Evolutionary conservation across 1,140 invertebrate species (phyloP).

Genomic region (Lepidurus apus): DNA sequence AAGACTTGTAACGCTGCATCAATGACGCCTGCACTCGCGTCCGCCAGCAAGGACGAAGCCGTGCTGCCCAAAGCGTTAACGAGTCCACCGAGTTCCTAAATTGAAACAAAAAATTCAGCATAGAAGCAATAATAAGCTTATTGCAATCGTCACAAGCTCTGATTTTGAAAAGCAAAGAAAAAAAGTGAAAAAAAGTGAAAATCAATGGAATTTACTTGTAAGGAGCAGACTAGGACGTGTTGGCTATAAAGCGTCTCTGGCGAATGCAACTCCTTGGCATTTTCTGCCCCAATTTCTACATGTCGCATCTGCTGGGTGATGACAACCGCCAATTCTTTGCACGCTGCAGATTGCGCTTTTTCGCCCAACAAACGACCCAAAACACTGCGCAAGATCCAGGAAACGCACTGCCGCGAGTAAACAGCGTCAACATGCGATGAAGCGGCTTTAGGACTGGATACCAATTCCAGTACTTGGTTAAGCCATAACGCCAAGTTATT

Average conservation of each 20-base stretch:
- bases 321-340: slow-evolving; percentile 87
- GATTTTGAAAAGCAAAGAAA: neutral
- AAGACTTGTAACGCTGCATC: slow-evolving; percentile 71
- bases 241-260: slow-evolving; percentile 88
- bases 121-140: neutral
- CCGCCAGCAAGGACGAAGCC: slow-evolving; percentile 76
- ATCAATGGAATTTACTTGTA: slow-evolving; percentile 84
- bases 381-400: slow-evolving; percentile 85
- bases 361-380: slow-evolving; percentile 91
- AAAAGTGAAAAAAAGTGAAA: neutral
- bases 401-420: slow-evolving; percentile 94
- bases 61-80: slow-evolving; percentile 85
- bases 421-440: slow-evolving; percentile 95
- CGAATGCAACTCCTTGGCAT: slow-evolving; percentile 69
- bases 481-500: slow-evolving; percentile 79
- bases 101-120: slow-evolving; percentile 45
- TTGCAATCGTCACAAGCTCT: too few species aligned
- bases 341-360: slow-evolving; percentile 90
- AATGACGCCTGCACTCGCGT: slow-evolving; percentile 56
- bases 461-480: slow-evolving; percentile 83
- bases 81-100: slow-evolving; percentile 52
- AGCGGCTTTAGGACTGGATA: slow-evolving; percentile 86
- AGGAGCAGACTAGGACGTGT: slow-evolving; percentile 85
- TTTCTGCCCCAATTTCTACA: slow-evolving; percentile 77
- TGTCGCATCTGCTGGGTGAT: slow-evolving; percentile 88